These are phyloP conservation scores for Pycnonotus jocosus DNA, from an alignment of 2,113 vertebrate species.

Conservation along the genomic window DNA sequence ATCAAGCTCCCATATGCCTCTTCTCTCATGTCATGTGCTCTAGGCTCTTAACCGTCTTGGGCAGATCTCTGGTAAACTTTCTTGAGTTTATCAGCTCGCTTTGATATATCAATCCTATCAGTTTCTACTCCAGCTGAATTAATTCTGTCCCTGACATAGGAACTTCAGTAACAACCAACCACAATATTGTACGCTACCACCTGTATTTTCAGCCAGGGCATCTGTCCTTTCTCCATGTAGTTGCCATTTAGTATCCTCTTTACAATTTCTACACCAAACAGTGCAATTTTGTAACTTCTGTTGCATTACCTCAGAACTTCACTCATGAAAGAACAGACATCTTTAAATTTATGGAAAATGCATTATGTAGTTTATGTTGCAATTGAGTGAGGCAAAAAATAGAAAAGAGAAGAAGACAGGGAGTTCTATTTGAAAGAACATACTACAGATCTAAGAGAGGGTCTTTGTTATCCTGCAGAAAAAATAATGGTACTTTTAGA, in stretches of 20 bases:
- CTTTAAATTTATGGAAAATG: background rate
- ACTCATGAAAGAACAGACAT: background rate
- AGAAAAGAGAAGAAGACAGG: background rate
- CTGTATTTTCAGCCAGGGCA: background rate
- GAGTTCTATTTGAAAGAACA: background rate
- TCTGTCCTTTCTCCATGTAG: background rate
- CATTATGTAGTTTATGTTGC: background rate
- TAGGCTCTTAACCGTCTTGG: background rate
- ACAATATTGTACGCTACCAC: background rate
- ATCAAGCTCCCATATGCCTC: background rate
- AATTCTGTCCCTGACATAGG: background rate
- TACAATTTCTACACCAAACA: background rate
- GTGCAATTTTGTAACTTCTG: background rate
- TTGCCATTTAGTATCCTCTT: background rate
- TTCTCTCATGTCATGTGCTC: background rate
- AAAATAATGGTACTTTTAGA: background rate
- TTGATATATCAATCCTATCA: background rate
- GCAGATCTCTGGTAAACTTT: background rate
- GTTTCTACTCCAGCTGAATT: background rate
- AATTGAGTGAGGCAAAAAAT: background rate
- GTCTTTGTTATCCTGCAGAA: background rate
- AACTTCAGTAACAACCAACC: background rate
- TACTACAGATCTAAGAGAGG: background rate
- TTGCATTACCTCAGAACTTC: background rate
- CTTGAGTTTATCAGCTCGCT: background rate